phyloP scores from a whole-genome alignment of 23 tunicate genomes.

The Halocynthia aurantium region DNA sequence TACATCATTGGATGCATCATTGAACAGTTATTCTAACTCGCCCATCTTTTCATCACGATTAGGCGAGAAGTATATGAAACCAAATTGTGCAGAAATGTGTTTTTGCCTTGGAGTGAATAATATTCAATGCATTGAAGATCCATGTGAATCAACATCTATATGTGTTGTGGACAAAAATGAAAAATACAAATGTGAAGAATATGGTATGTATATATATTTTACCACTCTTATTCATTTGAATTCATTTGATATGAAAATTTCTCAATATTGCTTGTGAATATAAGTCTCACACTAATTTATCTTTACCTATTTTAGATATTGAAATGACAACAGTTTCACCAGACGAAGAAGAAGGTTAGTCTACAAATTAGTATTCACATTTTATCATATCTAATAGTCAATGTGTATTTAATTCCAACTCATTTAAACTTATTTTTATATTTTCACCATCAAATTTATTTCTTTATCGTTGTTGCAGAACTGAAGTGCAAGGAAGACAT shows the following conservation, averaged over 20 bases:
- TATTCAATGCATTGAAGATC: slow-evolving; percentile 3
- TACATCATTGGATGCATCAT: no score
- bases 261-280: no score
- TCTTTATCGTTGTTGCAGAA: not conserved
- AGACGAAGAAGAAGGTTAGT: slow-evolving; percentile 6
- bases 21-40: no score
- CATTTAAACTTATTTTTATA: no score
- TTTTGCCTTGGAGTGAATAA: slow-evolving; percentile 6
- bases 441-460: no score
- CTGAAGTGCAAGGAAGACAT: slow-evolving; percentile 17
- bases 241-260: no score
- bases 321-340: slow-evolving; percentile 1
- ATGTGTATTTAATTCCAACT: not conserved
- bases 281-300: no score
- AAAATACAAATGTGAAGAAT: not conserved
- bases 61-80: not conserved
- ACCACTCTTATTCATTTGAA: not conserved
- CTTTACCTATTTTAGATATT: not conserved
- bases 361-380: not conserved
- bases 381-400: not conserved
- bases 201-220: not conserved
- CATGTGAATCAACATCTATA: not conserved
- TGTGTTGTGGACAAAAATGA: slow-evolving; percentile 7
- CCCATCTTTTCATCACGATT: no score
- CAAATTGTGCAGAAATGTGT: not conserved